Percentiles rank a stretch among this genome's conserved stretches.
Conservation (phyloP, 2,797 vertebrate genomes). For the Percopsis omiscomaycus region DNA sequence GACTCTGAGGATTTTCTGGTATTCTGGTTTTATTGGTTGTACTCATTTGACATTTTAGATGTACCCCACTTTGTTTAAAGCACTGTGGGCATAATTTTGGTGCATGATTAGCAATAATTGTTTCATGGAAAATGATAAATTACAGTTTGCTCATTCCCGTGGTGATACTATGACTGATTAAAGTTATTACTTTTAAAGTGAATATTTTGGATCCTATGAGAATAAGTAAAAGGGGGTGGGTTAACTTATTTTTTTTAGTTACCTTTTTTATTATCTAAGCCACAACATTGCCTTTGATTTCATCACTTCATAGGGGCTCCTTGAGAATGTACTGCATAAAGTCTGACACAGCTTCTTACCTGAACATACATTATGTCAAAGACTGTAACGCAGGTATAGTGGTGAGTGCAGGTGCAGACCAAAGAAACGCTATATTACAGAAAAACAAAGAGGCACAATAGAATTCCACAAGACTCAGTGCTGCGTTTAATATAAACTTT, state of each 20-base stretch:
- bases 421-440: no score
- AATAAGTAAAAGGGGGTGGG: slow-evolving; percentile 11
- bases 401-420: no score
- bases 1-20: slow-evolving; percentile 21
- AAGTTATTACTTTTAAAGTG: slow-evolving; percentile 51
- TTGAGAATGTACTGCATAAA: slow-evolving; percentile 3
- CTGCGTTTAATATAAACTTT: no score
- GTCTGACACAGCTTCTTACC: neutral
- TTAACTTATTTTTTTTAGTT: slow-evolving; percentile 7
- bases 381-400: no score
- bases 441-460: no score
- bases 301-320: slow-evolving; percentile 31
- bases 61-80: slow-evolving; percentile 29
- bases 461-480: no score
- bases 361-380: neutral
- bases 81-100: slow-evolving; percentile 25
- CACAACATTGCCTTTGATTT: slow-evolving; percentile 45
- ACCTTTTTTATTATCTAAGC: slow-evolving; percentile 32
- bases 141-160: slow-evolving; percentile 43
- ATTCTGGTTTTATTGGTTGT: slow-evolving; percentile 23
- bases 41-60: slow-evolving; percentile 24
- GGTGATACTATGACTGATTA: slow-evolving; percentile 54
- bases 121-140: slow-evolving; percentile 41
- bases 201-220: slow-evolving; percentile 48
- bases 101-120: slow-evolving; percentile 49